phyloP scores from a whole-genome alignment of 2,113 vertebrate species.

The Catharus minimus region DNA sequence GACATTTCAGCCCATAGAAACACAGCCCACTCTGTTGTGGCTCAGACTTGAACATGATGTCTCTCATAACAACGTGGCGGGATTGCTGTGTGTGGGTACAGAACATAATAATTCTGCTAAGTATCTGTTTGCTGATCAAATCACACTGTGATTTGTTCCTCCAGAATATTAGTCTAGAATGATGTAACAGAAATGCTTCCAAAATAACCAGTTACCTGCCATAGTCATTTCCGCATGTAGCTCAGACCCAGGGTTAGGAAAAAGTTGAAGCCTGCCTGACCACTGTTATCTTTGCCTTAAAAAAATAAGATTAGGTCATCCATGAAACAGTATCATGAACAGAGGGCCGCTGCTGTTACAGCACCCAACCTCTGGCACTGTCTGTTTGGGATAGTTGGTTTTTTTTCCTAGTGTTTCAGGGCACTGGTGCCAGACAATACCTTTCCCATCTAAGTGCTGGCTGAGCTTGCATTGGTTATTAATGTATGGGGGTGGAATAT shows the following conservation, averaged over 20 bases:
- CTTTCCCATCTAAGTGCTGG: not conserved
- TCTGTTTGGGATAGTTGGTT: not conserved
- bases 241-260: not conserved
- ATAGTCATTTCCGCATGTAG: not conserved
- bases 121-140: not conserved
- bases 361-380: not conserved
- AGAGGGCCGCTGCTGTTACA: not conserved
- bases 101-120: not conserved
- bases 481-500: fast-evolving
- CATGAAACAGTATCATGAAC: not conserved
- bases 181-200: not conserved
- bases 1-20: not conserved
- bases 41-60: not conserved
- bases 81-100: not conserved
- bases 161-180: not conserved
- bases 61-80: not conserved
- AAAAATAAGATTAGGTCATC: not conserved
- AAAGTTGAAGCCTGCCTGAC: not conserved
- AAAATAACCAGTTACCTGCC: not conserved
- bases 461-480: not conserved
- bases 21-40: not conserved
- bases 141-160: not conserved
- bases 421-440: not conserved
- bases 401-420: not conserved
- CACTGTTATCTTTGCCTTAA: not conserved